phyloP scores from a whole-genome alignment of 2,888 invertebrate species.

The Polydrusus cervinus region DNA sequence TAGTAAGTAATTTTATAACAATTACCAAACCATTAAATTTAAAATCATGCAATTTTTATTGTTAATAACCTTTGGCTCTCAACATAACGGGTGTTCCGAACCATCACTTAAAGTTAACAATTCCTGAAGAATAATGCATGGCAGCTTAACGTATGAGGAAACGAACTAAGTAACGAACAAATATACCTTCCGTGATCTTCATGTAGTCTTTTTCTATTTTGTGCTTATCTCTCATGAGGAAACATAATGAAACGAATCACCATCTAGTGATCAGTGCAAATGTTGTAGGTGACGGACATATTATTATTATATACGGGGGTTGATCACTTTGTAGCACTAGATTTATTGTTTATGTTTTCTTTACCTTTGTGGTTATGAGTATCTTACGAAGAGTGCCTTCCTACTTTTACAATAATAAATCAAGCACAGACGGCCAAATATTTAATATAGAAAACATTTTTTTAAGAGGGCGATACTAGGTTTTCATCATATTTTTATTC shows the following conservation, averaged over 20 bases:
- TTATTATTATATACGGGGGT: constrained; percentile 22
- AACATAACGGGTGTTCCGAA: constrained; percentile 44
- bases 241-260: constrained; percentile 61
- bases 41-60: constrained; percentile 27
- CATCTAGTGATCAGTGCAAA: constrained; percentile 57
- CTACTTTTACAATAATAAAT: too few species aligned
- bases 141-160: constrained; percentile 38
- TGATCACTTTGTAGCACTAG: not conserved
- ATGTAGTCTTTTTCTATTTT: constrained; percentile 35
- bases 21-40: constrained; percentile 26
- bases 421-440: too few species aligned
- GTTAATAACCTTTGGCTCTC: constrained; percentile 34
- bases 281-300: constrained; percentile 38
- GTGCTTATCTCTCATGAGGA: constrained; percentile 33
- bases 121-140: constrained; percentile 39
- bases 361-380: too few species aligned
- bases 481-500: too few species aligned
- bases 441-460: too few species aligned
- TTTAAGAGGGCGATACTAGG: too few species aligned
- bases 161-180: constrained; percentile 31
- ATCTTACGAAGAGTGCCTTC: too few species aligned
- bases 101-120: constrained; percentile 42
- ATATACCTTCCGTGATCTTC: constrained; percentile 43
- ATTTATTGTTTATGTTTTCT: too few species aligned
- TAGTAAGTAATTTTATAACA: constrained; percentile 13